Conservation (phyloP, 2,797 vertebrate species). For the Hapalemur alaotrensis region DNA sequence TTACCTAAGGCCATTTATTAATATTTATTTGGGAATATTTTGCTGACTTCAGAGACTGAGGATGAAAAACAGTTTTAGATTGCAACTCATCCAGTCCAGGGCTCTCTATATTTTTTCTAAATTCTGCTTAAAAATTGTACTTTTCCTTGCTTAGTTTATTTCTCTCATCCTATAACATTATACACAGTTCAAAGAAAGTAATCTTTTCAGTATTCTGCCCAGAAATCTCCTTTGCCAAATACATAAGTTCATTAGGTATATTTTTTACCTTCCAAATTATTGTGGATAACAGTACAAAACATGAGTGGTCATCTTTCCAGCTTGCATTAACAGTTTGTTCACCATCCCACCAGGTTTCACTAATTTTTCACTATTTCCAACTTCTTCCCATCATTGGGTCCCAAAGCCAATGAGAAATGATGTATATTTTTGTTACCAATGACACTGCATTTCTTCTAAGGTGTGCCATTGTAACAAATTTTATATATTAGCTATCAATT, state of each 20-base stretch:
- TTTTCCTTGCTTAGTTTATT: neutral
- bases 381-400: neutral
- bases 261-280: neutral
- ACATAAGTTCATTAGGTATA: neutral
- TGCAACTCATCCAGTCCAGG: neutral
- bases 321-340: neutral
- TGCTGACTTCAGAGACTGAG: neutral
- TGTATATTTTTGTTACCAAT: neutral
- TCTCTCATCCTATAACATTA: neutral
- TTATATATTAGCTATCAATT: neutral
- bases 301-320: neutral
- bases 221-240: neutral
- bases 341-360: neutral
- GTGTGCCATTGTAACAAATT: neutral
- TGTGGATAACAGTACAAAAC: neutral
- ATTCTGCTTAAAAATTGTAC: neutral
- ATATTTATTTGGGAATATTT: neutral
- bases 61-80: neutral
- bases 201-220: neutral
- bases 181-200: neutral
- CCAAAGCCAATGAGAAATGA: neutral
- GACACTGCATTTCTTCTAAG: neutral
- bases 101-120: neutral
- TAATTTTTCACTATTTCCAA: neutral
- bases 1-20: neutral